A percentile compares a stretch with the other conserved stretches of the same genome.
Conservation (phyloP, 2,797 vertebrate species). For the Meriones psammophilus region DNA sequence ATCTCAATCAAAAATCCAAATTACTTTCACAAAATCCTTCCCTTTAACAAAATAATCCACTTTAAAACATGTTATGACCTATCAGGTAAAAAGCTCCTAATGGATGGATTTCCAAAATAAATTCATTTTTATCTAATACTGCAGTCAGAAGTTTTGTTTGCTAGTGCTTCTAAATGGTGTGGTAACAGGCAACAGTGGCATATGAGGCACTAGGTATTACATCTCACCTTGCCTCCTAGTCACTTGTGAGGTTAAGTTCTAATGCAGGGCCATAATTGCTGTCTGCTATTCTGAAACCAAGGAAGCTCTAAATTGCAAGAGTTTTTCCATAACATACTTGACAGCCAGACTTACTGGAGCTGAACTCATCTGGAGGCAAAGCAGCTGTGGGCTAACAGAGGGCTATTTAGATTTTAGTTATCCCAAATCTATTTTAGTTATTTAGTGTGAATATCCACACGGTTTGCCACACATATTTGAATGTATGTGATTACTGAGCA, state of each 20-base stretch:
- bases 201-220: neutral
- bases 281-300: slow-evolving; percentile 67
- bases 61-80: slow-evolving; percentile 65
- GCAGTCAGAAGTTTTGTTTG: slow-evolving; percentile 23
- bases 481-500: neutral
- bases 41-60: slow-evolving; percentile 58
- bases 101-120: slow-evolving; percentile 63
- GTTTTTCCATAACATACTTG: slow-evolving; percentile 61
- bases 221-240: slow-evolving; percentile 40
- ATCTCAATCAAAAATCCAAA: slow-evolving; percentile 50
- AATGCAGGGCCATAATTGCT: slow-evolving; percentile 72
- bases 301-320: slow-evolving; percentile 60
- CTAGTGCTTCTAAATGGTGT: slow-evolving; percentile 48
- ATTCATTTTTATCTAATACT: slow-evolving; percentile 61
- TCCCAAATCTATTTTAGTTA: neutral
- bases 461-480: neutral
- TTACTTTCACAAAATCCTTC: slow-evolving; percentile 48
- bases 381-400: neutral
- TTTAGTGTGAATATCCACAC: slow-evolving; percentile 33
- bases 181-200: neutral
- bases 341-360: slow-evolving; percentile 61
- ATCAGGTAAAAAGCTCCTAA: slow-evolving; percentile 44
- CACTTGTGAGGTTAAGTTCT: slow-evolving; percentile 69
- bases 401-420: slow-evolving; percentile 36
- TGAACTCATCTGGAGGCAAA: slow-evolving; percentile 60